Evolutionary conservation across 2,888 invertebrate genomes (phyloP), one percentile per base, ranked within the genome.

Genomic region (Scelioninae gen. 2): DNA sequence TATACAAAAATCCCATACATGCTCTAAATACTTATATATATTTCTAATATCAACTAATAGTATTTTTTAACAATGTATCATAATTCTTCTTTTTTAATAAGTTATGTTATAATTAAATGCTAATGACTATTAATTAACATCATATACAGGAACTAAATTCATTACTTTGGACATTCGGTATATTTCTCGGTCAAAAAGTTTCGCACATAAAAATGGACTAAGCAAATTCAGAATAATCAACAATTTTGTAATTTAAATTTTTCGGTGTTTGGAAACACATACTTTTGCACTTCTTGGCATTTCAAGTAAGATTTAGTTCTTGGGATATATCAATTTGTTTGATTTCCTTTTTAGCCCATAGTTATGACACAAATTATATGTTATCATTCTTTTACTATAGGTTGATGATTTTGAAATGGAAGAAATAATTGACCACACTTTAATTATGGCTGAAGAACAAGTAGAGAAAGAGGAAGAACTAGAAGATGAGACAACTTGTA

Each of bases 381-480:
- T 61, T 43, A 7, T 58, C 19, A 31, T 53, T 57, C 39, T 61
- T 68, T 43, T 60, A 61, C 52, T 71, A 46, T 60, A 71, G 68
- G 31, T 50, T 69, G 82, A 80, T 15, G 82, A 80, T 46, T 48
- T 52, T 33, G 83, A 83, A 73, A 52, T 77, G 9, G 83, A 84
- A 73, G 83, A 85, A 72, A 78, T 83, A 25, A 76, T 80, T 25
- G 81, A 84, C 46, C 82, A 83, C 45, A 75, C 80, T 52, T 81
- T 82, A 73, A 80, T 78, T 71, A 84, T 83, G 72, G 73, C 75
- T 11, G 84, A 85, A 72, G 82, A 83, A 58, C 79, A 81, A 46
- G 77, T 81, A 60, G 82, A 83, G 63, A 48, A 6, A 48, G 81
- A 65, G 16, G 60, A 13, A 22, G 86, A 86, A 81, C 81, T 61